Conservation (phyloP, 2,113 vertebrate genomes). For the Bagarius yarrelli region DNA sequence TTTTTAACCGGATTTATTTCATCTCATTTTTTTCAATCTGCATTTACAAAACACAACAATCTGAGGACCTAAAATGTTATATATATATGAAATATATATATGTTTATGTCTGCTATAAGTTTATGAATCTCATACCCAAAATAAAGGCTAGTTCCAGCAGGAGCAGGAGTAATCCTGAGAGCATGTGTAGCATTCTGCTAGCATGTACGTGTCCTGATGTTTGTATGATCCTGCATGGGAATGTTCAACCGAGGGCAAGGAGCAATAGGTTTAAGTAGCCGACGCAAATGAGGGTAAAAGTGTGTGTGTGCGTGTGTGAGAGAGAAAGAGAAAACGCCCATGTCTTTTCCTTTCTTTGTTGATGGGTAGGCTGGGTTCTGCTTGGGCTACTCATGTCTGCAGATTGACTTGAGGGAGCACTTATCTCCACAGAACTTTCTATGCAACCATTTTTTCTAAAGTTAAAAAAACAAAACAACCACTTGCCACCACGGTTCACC, state of each 20-base stretch:
- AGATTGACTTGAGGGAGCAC: background rate
- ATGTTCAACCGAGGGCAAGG: background rate
- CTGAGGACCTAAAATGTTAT: too few species aligned
- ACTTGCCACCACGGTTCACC: background rate
- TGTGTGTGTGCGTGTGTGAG: background rate
- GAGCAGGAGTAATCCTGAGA: constrained; percentile 37
- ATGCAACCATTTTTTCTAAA: background rate
- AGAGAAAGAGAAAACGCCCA: constrained; percentile 40
- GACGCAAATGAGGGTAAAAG: background rate
- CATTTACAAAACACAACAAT: too few species aligned
- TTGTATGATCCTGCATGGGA: background rate
- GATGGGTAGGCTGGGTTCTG: constrained; percentile 13
- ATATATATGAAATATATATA: too few species aligned
- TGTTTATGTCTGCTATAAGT: background rate
- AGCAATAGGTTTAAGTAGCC: constrained; percentile 20
- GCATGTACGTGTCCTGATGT: background rate
- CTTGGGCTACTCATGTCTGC: background rate
- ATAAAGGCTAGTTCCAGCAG: constrained; percentile 24
- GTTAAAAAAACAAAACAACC: background rate
- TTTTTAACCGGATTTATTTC: too few species aligned
- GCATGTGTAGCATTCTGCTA: constrained; percentile 20
- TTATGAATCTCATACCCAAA: constrained; percentile 35
- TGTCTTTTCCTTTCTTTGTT: constrained; percentile 46
- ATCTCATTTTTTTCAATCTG: too few species aligned
- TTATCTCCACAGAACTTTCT: background rate